phyloP scores from a whole-genome alignment of 2,888 invertebrate genomes.

The Caenorhabditis drosophilae region DNA sequence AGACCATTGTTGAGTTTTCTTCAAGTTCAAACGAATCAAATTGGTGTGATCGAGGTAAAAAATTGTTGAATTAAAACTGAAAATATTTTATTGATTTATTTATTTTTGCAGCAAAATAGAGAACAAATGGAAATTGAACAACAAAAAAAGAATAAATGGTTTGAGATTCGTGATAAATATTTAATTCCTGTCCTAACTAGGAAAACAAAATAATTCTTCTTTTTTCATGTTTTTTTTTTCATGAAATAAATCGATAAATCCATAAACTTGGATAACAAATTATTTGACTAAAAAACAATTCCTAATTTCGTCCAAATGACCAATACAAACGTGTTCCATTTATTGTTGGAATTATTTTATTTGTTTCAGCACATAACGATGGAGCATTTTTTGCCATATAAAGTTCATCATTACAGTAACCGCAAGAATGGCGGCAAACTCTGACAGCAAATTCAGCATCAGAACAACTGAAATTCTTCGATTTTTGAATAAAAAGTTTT shows the following conservation, averaged over 20 bases:
- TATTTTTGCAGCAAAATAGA: too few relatives aligned
- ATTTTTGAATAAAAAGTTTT: too few relatives aligned
- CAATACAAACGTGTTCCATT: slow-evolving; percentile 32
- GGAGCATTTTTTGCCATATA: slow-evolving; percentile 38
- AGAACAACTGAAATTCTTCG: slow-evolving; percentile 37
- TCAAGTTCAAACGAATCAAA: slow-evolving; percentile 20
- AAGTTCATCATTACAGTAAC: slow-evolving; percentile 56
- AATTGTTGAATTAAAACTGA: too few relatives aligned
- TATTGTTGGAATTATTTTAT: slow-evolving; percentile 22
- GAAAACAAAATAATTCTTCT: too few relatives aligned
- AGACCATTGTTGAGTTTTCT: slow-evolving; percentile 24
- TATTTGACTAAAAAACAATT: neutral
- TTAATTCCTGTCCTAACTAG: too few relatives aligned
- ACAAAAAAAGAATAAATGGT: too few relatives aligned
- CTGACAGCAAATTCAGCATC: slow-evolving; percentile 58
- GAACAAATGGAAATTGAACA: too few relatives aligned
- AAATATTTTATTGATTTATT: too few relatives aligned
- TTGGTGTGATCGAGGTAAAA: too few relatives aligned
- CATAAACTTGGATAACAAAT: neutral
- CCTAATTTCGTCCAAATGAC: slow-evolving; percentile 26
- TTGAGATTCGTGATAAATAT: too few relatives aligned
- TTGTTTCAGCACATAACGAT: slow-evolving; percentile 23
- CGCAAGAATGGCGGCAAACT: slow-evolving; percentile 54
- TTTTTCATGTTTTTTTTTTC: too few relatives aligned
- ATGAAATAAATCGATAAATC: too few relatives aligned